Evolutionary conservation across 2,888 invertebrate genomes (phyloP), one percentile per base, ranked within the genome.

Genomic region (Hofmannophila pseudospretella): DNA sequence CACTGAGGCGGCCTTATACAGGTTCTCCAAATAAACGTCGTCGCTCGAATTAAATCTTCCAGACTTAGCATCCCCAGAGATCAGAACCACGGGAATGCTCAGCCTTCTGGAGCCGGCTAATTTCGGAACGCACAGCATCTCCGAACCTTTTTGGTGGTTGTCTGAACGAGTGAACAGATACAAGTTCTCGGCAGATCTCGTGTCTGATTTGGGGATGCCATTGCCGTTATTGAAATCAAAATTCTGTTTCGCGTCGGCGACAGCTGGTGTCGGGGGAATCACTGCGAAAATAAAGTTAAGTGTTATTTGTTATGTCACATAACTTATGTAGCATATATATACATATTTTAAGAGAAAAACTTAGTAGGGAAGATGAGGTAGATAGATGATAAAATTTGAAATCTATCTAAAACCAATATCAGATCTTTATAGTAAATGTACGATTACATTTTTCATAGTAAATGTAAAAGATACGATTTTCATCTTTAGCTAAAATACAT

Each of bases 1-100:
- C 7, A 81, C 77, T 0, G 86, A 86, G 0, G 82, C 81, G 0
- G 86, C 84, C 49, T 84, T 86, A 40, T 80, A 84, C 36, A 86
- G 54, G 46, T 85, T 86, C 51, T 86, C 79, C 35, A 84, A 55
- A 41, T 82, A 86, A 7, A 82, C 81, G 29, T 74, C 67, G 51
- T 82, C 85, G 16, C 52, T 68, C 0, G 84, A 80, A 56, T 54
- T 89, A 81, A 73, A 90, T 75, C 67, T 73, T 42, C 67, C 64
- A 7, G 45, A 51, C 39, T 58, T 74, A 10, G 59, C 55, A 29
- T 77, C 75, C 37, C 64, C 67, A 1, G 79, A 65, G 28, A 84
- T 84, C 46, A 86, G 55, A 34, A 85, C 78, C 25, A 82, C 75
- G 27, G 85, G 85, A 42, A 80, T 84, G 44, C 85, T 86, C 38